These are phyloP conservation scores for Cecidostiba fungosa DNA, from an alignment of 2,888 invertebrate genomes.

Conservation along the genomic window DNA sequence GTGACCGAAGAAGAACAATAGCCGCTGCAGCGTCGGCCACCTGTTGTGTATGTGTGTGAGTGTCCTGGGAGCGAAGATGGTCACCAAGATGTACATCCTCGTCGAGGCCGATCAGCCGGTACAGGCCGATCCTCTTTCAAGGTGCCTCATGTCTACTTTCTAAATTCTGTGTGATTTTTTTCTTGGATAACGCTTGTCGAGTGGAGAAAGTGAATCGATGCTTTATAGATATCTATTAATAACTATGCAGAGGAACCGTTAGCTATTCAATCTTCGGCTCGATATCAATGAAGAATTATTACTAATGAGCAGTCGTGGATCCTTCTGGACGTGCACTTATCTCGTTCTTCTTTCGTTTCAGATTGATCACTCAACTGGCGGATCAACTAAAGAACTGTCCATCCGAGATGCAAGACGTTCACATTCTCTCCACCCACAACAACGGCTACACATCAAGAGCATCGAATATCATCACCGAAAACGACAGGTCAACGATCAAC, in stretches of 20 bases:
- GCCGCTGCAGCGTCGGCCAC: slow-evolving; percentile 19
- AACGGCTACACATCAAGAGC: background rate
- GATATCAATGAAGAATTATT: background rate
- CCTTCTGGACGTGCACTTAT: background rate
- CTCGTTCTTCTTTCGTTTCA: slow-evolving; percentile 34
- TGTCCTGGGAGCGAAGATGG: slow-evolving; percentile 33
- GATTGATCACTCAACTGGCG: slow-evolving; percentile 50
- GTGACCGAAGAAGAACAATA: slow-evolving; percentile 18
- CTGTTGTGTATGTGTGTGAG: slow-evolving; percentile 8
- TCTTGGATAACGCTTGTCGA: background rate
- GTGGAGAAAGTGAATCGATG: background rate
- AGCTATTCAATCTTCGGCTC: background rate
- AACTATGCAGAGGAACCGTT: background rate
- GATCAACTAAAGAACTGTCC: slow-evolving; percentile 7
- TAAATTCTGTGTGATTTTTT: background rate
- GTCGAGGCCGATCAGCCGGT: slow-evolving; percentile 42
- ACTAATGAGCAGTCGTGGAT: background rate
- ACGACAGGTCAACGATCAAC: background rate
- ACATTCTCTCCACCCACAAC: background rate
- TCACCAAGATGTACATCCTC: slow-evolving; percentile 56
- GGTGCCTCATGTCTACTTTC: slow-evolving; percentile 38
- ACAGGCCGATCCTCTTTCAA: slow-evolving; percentile 49
- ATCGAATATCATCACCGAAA: background rate
- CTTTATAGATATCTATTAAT: background rate
- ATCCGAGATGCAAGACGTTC: background rate